Base-by-base conservation (phyloP, 2,113 vertebrate genomes). In the Mungos mungo region DNA sequence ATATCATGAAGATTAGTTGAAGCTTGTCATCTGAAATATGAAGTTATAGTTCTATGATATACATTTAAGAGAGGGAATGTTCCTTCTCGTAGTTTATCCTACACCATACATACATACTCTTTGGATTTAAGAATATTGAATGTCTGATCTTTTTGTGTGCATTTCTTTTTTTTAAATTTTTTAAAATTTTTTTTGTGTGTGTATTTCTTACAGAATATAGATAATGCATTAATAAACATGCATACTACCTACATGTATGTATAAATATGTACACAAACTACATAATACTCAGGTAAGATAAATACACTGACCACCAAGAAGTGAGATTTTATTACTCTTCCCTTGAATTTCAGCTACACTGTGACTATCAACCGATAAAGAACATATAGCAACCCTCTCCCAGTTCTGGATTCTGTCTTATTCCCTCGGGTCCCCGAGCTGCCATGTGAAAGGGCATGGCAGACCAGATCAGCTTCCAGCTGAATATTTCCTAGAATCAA, bases 21-120 rank as follows among this genome's bases (percentile, higher is more conserved):
- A 66, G 4, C 12, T 88, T 96, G 93, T 76, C 87, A 74, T 88
- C 47, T 91, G 54, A 94, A 82, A 81, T 92, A 87, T 50, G 81
- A 86, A 86, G 47, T 91, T 76, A 87, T 1, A 82, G 18, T 93
- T 57, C 13, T 71, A 0, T 79, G 69, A 86, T 9, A 60, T 33
- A 76, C 97, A 66, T 95, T 25, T 50, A 94, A 60, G n/a, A 68
- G 82, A 87, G 88, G 9, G 4, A 38, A 71, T 88, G 96, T 93
- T 96, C 86, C 94, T 94, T 77, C 23, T 96, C 45, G 68, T 60
- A 19, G 18, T 80, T 87, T 69, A 10, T 54, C 3, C 71, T 89
- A 57, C 41, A 87, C 38, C 15, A 71, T n/a, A 80, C 15, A 71
- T 29, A 71, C 14, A 12, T 72, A 85, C 54, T 88, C 45, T 63